Percentiles rank a stretch among this genome's conserved stretches.
phyloP scores from a whole-genome alignment of 1,140 invertebrate species.

The Bradysia coprophila region DNA sequence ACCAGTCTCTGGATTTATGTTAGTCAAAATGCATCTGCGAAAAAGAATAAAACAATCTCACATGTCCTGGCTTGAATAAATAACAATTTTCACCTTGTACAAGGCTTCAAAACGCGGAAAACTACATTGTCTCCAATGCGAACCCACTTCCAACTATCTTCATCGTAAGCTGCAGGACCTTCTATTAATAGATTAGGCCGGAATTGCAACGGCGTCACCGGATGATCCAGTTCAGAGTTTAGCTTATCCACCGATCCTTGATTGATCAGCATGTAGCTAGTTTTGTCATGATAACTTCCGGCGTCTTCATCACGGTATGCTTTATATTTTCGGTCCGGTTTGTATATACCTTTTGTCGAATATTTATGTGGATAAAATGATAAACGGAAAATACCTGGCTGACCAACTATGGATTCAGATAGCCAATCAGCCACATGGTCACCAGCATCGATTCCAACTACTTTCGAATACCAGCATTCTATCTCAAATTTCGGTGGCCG shows the following conservation, averaged over 20 bases:
- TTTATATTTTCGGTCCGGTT: neutral
- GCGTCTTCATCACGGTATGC: neutral
- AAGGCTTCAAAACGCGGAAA: constrained; percentile 42
- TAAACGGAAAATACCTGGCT: constrained; percentile 31
- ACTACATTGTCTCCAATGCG: constrained; percentile 36
- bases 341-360: constrained; percentile 6
- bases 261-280: constrained; percentile 38
- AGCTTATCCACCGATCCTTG: constrained; percentile 40
- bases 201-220: constrained; percentile 34
- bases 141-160: constrained; percentile 48
- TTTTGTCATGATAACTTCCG: constrained; percentile 28
- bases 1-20: constrained; percentile 33
- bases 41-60: neutral
- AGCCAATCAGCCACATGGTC: constrained; percentile 38
- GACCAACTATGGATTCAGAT: constrained; percentile 32
- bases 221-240: constrained; percentile 30
- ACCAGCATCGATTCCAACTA: constrained; percentile 35
- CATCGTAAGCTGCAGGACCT: constrained; percentile 37
- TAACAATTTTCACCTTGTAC: constrained; percentile 19
- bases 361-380: constrained; percentile 34
- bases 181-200: constrained; percentile 47
- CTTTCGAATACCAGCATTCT: constrained; percentile 26
- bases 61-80: neutral
- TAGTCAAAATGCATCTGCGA: constrained; percentile 30
- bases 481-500: constrained; percentile 20